Evolutionary conservation across 2,113 vertebrate species (phyloP).

Genomic region (Lamprologus lemairii): DNA sequence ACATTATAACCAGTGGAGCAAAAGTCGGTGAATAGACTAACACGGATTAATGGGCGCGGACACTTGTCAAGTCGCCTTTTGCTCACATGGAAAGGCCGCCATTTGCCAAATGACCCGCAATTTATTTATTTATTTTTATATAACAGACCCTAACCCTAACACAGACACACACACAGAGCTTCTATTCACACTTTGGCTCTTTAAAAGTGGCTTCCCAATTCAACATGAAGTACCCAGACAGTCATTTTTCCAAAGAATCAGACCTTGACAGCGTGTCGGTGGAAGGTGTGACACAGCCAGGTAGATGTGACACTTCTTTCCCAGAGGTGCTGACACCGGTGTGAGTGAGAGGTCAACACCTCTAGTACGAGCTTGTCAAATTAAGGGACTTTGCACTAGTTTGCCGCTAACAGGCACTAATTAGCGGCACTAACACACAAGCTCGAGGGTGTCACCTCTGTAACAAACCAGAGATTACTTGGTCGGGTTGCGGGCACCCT

Average conservation of each 20-base stretch:
- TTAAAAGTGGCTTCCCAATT: background rate
- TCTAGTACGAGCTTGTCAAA: slow-evolving; percentile 68
- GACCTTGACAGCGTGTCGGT: slow-evolving; percentile 30
- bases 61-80: slow-evolving; percentile 66
- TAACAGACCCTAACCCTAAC: background rate
- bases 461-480: slow-evolving; percentile 6
- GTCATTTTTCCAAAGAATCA: background rate
- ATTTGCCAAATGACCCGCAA: slow-evolving; percentile 54
- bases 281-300: slow-evolving; percentile 49
- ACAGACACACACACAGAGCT: background rate
- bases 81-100: slow-evolving; percentile 32
- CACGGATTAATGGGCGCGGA: slow-evolving; percentile 64
- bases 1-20: slow-evolving; percentile 44
- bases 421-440: slow-evolving; percentile 52
- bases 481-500: background rate
- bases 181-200: slow-evolving; percentile 10
- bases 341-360: slow-evolving; percentile 68
- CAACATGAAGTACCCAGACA: background rate
- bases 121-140: slow-evolving; percentile 10
- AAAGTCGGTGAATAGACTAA: slow-evolving; percentile 41
- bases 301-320: slow-evolving; percentile 43
- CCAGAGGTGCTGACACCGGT: slow-evolving; percentile 40
- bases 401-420: slow-evolving; percentile 67
- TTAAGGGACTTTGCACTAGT: slow-evolving; percentile 58
- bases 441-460: background rate